Evolutionary conservation across 2,797 vertebrate genomes (phyloP), one percentile per base, ranked within the genome.

Genomic region (Microchirus variegatus): DNA sequence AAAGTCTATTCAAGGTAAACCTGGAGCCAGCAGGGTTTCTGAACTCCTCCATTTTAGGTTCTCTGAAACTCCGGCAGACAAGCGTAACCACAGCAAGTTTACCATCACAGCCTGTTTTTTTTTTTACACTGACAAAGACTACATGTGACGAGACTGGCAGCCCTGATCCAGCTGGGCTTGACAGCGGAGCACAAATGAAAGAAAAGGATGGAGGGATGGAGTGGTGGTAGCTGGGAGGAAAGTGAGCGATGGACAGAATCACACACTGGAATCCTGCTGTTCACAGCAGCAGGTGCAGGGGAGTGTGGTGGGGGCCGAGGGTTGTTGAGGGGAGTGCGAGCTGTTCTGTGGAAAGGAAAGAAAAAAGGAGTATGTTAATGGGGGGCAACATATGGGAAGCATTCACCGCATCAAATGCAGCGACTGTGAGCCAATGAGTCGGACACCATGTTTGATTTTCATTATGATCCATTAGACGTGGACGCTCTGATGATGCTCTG

Each of bases 271-370:
- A 83, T 87, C 90, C 87, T 90, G 91, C 91, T 92, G 89, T 88
- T 91, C 87, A 87, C 88, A 91, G 88, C 87, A 73, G 91, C 90
- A 91, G 91, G 89, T 91, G 89, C 89, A 86, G 73, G 67, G 65
- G 72, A 68, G 63, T 56, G 55, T 60, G 42, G 55, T 65, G 55
- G 55, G 66, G 43, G 43, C 46, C n/a, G 43, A 38, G 37, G 75
- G 43, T 42, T 50, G 36, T 11, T 12, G 16, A 35, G 41, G 56
- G 62, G 73, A 31, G 59, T 46, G 41, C 9, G n/a, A 50, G 63
- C n/a, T 60, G 55, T 67, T 82, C 74, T 64, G 63, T 73, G 58
- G 65, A 9, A 44, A 31, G 35, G 73, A 77, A 67, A 59, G 41
- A 68, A 57, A 80, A 67, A 80, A 66, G 59, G 60, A 70, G 62